These are phyloP conservation scores for Passer domesticus DNA, from an alignment of 2,113 vertebrate genomes.

Conservation along the genomic window DNA sequence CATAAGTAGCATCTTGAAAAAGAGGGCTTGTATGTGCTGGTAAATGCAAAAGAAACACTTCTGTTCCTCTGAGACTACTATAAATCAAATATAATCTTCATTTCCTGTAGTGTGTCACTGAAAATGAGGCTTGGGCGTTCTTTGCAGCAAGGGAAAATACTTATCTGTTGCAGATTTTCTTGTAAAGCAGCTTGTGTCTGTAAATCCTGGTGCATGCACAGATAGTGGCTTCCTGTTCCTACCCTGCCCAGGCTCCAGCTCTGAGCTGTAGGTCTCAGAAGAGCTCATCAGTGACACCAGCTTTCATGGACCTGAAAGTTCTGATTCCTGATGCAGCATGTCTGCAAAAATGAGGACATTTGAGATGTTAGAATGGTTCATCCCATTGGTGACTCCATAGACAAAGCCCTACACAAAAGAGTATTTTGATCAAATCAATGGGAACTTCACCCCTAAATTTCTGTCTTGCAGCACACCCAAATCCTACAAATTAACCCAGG, in stretches of 20 bases:
- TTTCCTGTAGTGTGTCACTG: background rate
- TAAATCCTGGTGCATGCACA: background rate
- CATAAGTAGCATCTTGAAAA: background rate
- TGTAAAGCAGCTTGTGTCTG: background rate
- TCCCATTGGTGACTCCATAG: background rate
- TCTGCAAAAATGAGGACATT: background rate
- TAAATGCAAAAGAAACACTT: background rate
- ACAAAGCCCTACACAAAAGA: background rate
- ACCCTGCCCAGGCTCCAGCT: background rate
- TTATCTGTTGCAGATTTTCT: background rate
- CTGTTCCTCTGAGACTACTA: background rate
- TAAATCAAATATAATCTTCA: background rate
- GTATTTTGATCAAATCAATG: background rate
- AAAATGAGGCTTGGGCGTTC: background rate
- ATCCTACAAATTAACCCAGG: background rate
- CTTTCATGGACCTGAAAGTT: background rate
- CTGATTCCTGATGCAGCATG: background rate
- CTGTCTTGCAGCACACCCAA: background rate
- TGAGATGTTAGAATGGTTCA: background rate
- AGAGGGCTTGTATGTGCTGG: background rate
- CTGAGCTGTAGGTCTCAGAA: background rate
- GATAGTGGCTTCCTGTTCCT: background rate
- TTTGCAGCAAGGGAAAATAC: background rate
- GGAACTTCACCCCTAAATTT: background rate
- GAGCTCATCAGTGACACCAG: background rate